A percentile compares a stretch with the other conserved stretches of the same genome.
These are phyloP conservation scores for Drosophila paracracens DNA, from an alignment of 2,888 invertebrate genomes.

Conservation along the genomic window DNA sequence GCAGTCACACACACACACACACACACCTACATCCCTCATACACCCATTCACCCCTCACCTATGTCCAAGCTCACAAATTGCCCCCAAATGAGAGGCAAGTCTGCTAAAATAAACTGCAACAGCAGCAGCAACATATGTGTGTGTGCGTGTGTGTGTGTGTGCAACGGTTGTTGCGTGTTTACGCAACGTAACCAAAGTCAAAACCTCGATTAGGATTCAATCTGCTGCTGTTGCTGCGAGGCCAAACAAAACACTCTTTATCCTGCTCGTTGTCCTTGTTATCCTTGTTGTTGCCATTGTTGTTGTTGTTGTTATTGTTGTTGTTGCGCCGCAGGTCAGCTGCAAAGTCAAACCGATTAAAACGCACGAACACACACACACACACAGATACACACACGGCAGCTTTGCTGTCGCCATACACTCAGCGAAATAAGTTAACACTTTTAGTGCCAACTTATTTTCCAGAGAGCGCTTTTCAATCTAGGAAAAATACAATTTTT, in stretches of 20 bases:
- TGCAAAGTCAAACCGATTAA: slow-evolving; percentile 77
- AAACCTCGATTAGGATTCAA: slow-evolving; percentile 84
- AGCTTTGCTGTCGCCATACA: not conserved
- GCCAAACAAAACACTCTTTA: slow-evolving; percentile 54
- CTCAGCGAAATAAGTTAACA: not conserved
- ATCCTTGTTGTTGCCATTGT: slow-evolving; percentile 19
- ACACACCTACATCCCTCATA: slow-evolving; percentile 4
- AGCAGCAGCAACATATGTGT: slow-evolving; percentile 27
- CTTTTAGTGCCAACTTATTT: not conserved
- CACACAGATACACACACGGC: slow-evolving; percentile 52
- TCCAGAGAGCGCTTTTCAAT: not conserved
- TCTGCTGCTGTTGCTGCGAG: slow-evolving; percentile 68
- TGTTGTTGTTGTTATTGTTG: slow-evolving; percentile 26
- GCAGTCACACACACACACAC: slow-evolving; percentile 13
- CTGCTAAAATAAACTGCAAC: slow-evolving; percentile 74
- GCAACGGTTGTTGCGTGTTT: slow-evolving; percentile 82
- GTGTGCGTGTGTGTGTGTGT: slow-evolving; percentile 25
- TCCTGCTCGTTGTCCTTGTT: slow-evolving; percentile 37
- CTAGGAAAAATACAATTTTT: no score
- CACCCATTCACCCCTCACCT: slow-evolving; percentile 15
- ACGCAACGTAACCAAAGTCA: slow-evolving; percentile 84
- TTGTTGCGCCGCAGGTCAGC: slow-evolving; percentile 69
- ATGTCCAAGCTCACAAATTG: slow-evolving; percentile 45
- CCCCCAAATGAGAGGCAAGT: slow-evolving; percentile 69
- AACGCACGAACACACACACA: slow-evolving; percentile 44